Percentiles rank a stretch among this genome's conserved stretches.
Conservation (phyloP, 2,888 invertebrate species). For the Pollenia griseotomentosa region DNA sequence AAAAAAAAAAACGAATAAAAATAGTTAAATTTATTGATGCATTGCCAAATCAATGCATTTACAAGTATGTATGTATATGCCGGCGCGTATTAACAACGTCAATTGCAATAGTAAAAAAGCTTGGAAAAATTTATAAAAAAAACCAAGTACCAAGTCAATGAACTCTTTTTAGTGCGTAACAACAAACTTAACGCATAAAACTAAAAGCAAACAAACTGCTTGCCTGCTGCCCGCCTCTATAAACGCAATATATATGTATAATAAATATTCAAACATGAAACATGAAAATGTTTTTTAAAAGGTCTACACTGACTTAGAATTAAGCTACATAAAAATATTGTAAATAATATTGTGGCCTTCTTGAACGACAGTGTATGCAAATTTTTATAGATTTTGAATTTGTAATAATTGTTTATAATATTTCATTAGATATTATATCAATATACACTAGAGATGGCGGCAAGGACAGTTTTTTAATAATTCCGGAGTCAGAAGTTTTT, state of each 20-base stretch:
- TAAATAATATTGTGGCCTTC: too few relatives aligned
- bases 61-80: conserved; percentile 5
- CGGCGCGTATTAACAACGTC: conserved; percentile 26
- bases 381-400: too few relatives aligned
- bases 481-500: too few relatives aligned
- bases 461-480: too few relatives aligned
- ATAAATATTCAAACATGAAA: conserved; percentile 9
- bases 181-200: conserved; percentile 55
- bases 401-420: too few relatives aligned
- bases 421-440: too few relatives aligned
- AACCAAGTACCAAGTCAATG: conserved; percentile 52
- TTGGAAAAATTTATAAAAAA: conserved; percentile 20
- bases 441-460: too few relatives aligned
- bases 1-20: conserved; percentile 37
- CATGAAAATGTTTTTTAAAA: not conserved
- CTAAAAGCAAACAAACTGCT: conserved; percentile 47
- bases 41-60: conserved; percentile 65
- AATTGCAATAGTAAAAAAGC: conserved; percentile 47
- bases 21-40: conserved; percentile 56
- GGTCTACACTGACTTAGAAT: not conserved
- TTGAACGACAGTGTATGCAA: too few relatives aligned
- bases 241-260: conserved; percentile 11
- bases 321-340: not conserved
- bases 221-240: conserved; percentile 45
- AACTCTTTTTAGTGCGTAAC: conserved; percentile 70